A percentile compares a stretch with the other conserved stretches of the same genome.
phyloP scores from a whole-genome alignment of 2,113 vertebrate genomes.

The Ctenodactylus gundi region DNA sequence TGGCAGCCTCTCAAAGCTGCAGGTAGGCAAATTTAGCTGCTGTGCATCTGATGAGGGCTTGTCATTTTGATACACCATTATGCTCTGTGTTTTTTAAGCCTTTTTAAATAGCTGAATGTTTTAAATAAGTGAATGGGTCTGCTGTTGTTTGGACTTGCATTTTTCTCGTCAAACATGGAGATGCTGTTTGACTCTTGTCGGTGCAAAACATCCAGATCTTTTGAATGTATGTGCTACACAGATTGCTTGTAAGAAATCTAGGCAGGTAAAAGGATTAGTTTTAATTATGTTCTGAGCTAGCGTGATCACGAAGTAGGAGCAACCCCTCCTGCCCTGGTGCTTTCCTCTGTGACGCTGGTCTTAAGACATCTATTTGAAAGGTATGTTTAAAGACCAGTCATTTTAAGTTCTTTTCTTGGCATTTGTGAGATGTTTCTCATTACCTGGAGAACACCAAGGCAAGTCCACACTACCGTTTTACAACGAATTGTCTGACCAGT shows the following conservation, averaged over 20 bases:
- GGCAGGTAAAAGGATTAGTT: constrained; percentile 73
- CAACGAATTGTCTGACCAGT: not conserved
- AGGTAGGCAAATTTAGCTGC: constrained; percentile 57
- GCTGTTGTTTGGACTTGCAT: constrained; percentile 75
- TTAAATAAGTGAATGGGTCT: constrained; percentile 61
- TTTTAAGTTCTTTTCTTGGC: constrained; percentile 43
- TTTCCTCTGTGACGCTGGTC: constrained; percentile 56
- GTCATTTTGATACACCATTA: constrained; percentile 59
- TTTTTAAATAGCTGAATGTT: constrained; percentile 67
- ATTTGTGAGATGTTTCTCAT: constrained; percentile 51
- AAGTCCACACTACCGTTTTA: not conserved
- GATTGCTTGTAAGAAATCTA: constrained; percentile 63
- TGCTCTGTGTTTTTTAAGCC: constrained; percentile 55
- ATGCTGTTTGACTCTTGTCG: constrained; percentile 65
- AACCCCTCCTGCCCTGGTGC: not conserved
- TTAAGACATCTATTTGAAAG: constrained; percentile 66
- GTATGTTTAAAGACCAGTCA: constrained; percentile 54
- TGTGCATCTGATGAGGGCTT: constrained; percentile 40
- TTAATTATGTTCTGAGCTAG: constrained; percentile 70
- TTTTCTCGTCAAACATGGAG: not conserved
- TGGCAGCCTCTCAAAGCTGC: constrained; percentile 55
- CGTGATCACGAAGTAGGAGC: constrained; percentile 62
- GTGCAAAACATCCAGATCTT: constrained; percentile 67
- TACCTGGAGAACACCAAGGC: constrained; percentile 36
- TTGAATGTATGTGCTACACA: constrained; percentile 59